phyloP scores from a whole-genome alignment of 30 jellyfish, hydroid and myxozoan species.

The Hydra vulgaris region DNA sequence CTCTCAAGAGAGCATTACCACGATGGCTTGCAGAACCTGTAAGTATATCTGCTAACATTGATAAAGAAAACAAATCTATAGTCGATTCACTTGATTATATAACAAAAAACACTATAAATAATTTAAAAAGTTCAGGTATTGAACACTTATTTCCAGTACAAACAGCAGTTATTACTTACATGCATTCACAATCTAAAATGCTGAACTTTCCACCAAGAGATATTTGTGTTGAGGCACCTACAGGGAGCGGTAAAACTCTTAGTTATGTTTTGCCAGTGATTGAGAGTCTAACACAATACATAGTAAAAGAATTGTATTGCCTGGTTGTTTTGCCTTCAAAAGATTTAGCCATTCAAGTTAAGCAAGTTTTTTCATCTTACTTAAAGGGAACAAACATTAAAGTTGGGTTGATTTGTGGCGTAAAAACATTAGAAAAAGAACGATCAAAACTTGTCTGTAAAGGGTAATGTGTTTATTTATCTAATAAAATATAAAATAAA shows the following conservation, averaged over 20 bases:
- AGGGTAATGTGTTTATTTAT: slow-evolving; percentile 33
- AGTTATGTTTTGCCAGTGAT: slow-evolving; percentile 61
- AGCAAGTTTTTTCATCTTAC: slow-evolving; percentile 26
- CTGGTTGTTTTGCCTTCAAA: slow-evolving; percentile 64
- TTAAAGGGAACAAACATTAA: slow-evolving; percentile 44
- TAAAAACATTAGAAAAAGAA: slow-evolving; percentile 54
- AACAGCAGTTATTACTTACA: slow-evolving; percentile 44
- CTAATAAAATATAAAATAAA: too few species aligned
- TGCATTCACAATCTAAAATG: slow-evolving; percentile 28
- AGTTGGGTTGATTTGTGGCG: slow-evolving; percentile 67
- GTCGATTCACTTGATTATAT: slow-evolving; percentile 20
- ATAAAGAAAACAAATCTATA: not conserved
- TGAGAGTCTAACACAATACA: slow-evolving; percentile 35
- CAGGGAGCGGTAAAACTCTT: slow-evolving; percentile 94
- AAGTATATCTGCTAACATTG: slow-evolving; percentile 28
- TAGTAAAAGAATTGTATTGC: slow-evolving; percentile 43
- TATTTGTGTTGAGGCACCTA: slow-evolving; percentile 86
- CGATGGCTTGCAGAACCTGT: slow-evolving; percentile 73
- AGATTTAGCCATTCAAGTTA: slow-evolving; percentile 81
- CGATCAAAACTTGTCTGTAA: slow-evolving; percentile 26
- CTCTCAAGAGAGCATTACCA: slow-evolving; percentile 52
- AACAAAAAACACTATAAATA: slow-evolving; percentile 19
- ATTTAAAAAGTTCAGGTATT: slow-evolving; percentile 24
- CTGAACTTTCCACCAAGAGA: slow-evolving; percentile 59
- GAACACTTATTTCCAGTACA: slow-evolving; percentile 69